Conservation (phyloP, 1,140 invertebrate species). For the Harlomillsia oculata region DNA sequence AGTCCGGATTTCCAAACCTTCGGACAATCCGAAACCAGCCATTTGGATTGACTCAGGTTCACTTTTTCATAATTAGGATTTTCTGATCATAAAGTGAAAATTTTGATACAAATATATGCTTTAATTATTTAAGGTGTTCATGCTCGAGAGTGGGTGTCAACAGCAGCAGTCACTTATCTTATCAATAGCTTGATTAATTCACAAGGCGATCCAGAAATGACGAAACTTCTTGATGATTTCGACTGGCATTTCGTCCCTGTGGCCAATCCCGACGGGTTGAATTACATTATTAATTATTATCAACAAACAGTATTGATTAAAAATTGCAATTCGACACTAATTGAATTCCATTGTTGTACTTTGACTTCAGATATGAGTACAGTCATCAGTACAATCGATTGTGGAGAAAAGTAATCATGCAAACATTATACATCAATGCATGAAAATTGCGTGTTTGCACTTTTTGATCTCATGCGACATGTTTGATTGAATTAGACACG, state of each 20-base stretch:
- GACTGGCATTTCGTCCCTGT: constrained; percentile 59
- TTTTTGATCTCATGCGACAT: constrained; percentile 57
- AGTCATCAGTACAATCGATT: constrained; percentile 39
- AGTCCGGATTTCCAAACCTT: background rate
- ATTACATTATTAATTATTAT: constrained; percentile 38
- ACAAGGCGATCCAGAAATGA: constrained; percentile 39
- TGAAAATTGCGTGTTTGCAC: constrained; percentile 55
- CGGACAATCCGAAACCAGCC: constrained; percentile 1
- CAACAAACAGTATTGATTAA: background rate
- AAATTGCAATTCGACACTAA: background rate
- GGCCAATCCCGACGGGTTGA: constrained; percentile 61
- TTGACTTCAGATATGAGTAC: constrained; percentile 5
- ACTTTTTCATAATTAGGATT: background rate
- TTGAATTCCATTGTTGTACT: background rate
- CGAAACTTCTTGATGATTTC: constrained; percentile 49
- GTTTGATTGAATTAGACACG: constrained; percentile 36
- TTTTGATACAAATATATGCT: constrained; percentile 1
- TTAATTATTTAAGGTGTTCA: constrained; percentile 43
- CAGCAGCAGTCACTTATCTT: constrained; percentile 9
- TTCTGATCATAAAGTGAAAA: constrained; percentile 40
- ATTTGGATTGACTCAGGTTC: constrained; percentile 13
- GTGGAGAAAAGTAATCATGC: constrained; percentile 62
- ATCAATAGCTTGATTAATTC: constrained; percentile 30
- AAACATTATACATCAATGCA: background rate
- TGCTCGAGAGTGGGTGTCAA: constrained; percentile 14